phyloP scores from a whole-genome alignment of 1,140 invertebrate species.

The Ridgeia piscesae region DNA sequence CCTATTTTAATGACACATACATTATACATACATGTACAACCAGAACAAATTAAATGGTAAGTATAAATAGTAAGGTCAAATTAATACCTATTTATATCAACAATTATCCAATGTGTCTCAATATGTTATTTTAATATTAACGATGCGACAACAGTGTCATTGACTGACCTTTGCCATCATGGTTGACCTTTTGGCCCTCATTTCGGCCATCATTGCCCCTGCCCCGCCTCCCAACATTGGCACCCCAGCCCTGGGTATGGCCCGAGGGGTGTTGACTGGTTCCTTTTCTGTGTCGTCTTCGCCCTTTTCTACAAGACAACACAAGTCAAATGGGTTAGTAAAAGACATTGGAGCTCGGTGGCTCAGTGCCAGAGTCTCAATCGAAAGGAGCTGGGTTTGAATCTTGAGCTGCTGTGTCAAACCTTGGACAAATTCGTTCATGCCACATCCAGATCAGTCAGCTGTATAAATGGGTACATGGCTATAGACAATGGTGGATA shows the following conservation, averaged over 20 bases:
- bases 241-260: background rate
- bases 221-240: background rate
- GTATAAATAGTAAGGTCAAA: background rate
- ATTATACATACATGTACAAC: background rate
- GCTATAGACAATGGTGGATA: too few relatives aligned
- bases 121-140: background rate
- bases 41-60: background rate
- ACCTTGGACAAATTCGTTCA: too few relatives aligned
- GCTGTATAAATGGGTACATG: too few relatives aligned
- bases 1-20: too few relatives aligned
- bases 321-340: background rate
- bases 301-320: background rate
- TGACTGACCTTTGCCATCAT: conserved; percentile 7
- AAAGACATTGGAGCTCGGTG: too few relatives aligned
- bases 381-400: too few relatives aligned
- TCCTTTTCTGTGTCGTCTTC: background rate
- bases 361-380: too few relatives aligned
- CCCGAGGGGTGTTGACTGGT: background rate
- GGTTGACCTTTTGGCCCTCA: background rate
- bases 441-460: too few relatives aligned
- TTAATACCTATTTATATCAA: background rate
- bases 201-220: background rate
- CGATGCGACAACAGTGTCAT: background rate
- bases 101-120: background rate
- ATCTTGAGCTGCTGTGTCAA: too few relatives aligned